Conservation (phyloP, 2,113 vertebrate species). For the Oplegnathus fasciatus region DNA sequence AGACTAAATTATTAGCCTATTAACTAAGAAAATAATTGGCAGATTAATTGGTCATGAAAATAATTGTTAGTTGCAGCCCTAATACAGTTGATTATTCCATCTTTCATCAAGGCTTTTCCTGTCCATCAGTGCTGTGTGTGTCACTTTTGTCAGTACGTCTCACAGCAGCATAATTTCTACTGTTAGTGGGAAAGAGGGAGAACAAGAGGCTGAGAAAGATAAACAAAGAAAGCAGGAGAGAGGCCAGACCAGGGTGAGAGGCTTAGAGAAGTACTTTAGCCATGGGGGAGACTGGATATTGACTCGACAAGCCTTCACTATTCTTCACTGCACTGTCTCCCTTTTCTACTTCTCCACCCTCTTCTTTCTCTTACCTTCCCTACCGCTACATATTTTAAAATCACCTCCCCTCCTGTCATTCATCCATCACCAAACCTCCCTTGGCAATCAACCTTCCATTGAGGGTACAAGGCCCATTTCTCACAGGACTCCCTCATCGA, state of each 20-base stretch:
- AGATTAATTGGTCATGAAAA: neutral
- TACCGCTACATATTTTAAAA: slow-evolving; percentile 31
- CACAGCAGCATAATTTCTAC: slow-evolving; percentile 1
- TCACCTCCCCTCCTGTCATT: slow-evolving; percentile 30
- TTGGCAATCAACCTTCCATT: neutral
- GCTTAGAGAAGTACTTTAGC: slow-evolving; percentile 62
- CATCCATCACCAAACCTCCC: slow-evolving; percentile 41
- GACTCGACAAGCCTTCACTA: slow-evolving; percentile 54
- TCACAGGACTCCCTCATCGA: slow-evolving; percentile 10
- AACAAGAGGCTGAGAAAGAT: slow-evolving; percentile 33
- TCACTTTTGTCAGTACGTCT: neutral
- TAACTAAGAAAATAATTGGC: neutral
- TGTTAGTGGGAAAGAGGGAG: slow-evolving; percentile 3
- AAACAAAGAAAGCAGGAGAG: slow-evolving; percentile 45
- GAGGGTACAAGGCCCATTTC: neutral
- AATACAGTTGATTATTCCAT: neutral
- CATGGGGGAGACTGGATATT: slow-evolving; percentile 64
- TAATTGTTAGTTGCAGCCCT: no score
- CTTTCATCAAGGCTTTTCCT: neutral
- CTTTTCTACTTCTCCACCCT: slow-evolving; percentile 10
- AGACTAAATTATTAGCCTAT: no score
- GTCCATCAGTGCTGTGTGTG: neutral
- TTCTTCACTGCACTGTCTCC: slow-evolving; percentile 48
- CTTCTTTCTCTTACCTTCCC: slow-evolving; percentile 28
- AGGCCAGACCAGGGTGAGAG: slow-evolving; percentile 44